Evolutionary conservation across 2,888 invertebrate species (phyloP).

Genomic region (Tenthredo scrophulariae): DNA sequence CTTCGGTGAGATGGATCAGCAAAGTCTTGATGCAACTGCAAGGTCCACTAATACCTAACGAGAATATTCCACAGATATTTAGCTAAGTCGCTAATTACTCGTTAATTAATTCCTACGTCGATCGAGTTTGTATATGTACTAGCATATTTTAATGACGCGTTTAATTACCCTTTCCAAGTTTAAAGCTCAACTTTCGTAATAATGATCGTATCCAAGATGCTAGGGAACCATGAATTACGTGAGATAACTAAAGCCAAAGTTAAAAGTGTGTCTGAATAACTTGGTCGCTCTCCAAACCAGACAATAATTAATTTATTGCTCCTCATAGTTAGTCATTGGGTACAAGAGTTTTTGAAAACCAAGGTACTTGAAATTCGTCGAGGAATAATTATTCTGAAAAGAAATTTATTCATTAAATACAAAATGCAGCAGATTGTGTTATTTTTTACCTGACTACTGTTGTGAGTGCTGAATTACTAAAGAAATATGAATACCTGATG

Average conservation of each 20-base stretch:
- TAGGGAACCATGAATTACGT: background rate
- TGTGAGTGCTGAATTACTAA: background rate
- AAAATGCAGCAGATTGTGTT: background rate
- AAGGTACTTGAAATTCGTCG: background rate
- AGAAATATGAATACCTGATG: background rate
- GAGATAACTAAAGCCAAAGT: conserved; percentile 15
- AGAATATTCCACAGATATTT: conserved; percentile 22
- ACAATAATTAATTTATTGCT: conserved; percentile 8
- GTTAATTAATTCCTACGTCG: conserved; percentile 28
- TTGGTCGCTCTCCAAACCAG: background rate
- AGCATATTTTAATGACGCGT: conserved; percentile 37
- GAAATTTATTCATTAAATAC: background rate
- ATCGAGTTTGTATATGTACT: conserved; percentile 13
- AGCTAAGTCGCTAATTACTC: conserved; percentile 11
- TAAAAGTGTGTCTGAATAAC: background rate
- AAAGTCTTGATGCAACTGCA: background rate
- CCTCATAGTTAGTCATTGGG: background rate
- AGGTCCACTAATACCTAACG: background rate
- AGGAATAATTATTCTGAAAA: background rate
- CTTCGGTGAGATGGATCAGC: background rate
- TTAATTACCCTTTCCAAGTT: conserved; percentile 43
- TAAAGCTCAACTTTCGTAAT: background rate
- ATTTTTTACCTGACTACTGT: background rate
- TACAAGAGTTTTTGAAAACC: background rate
- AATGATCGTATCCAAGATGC: conserved; percentile 23